Evolutionary conservation across 2,113 vertebrate genomes (phyloP), one percentile per base, ranked within the genome.

Genomic region (Bungarus multicinctus): DNA sequence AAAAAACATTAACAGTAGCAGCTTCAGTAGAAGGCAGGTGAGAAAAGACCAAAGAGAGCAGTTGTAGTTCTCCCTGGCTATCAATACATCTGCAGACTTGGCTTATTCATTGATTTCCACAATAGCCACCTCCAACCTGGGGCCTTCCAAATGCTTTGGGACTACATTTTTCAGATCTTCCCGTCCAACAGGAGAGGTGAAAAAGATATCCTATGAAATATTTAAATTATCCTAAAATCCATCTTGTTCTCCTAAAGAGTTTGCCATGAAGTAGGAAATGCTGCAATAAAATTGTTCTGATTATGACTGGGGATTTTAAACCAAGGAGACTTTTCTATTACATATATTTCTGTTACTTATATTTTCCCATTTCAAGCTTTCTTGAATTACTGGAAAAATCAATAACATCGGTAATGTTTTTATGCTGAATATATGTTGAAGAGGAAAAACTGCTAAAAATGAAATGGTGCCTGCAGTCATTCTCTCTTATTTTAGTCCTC

Each of bases 311-410:
- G 23, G 47, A 53, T 54, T 5, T 91, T 85, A 88, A 91, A 30
- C n/a, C 53, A 54, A 43, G 30, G 64, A 69, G 5, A 6, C 64
- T 34, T 16, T 69, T 69, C 30, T 69, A 16, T 69, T 69, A 74
- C 50, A 95, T 27, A 30, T 89, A 2, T 14, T 94, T 87, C 54
- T 95, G 93, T 94, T 93, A 81, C 0, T 11, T 91, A 45, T 95
- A 90, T 2, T 43, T 25, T n/a, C 20, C 30, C 43, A 0, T 30
- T 96, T 93, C 94, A 47, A 93, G 92, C 87, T 53, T 2, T 81
- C 94, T 94, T 85, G 93, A 96, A 43, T 89, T 58, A 94, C 94
- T 94, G 60, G 85, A 89, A 96, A 93, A 96, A 93, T 95, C 94
- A 91, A 69, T 94, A 93, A 30, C 60, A 92, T 88, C 50, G 94